These are phyloP conservation scores for Platycheirus albimanus DNA, from an alignment of 2,888 invertebrate genomes.

Conservation along the genomic window DNA sequence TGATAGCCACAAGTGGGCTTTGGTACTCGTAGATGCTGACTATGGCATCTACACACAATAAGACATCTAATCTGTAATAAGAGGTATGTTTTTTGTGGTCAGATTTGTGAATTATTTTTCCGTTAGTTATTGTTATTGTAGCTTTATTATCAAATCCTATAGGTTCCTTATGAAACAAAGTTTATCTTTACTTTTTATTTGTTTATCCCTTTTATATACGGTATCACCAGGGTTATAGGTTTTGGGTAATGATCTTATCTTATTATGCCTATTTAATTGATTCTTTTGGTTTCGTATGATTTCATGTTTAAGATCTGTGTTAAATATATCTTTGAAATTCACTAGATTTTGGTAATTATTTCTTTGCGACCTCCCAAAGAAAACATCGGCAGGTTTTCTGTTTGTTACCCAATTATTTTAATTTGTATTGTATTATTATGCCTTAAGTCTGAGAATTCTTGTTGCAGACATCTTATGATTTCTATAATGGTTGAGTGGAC, in stretches of 20 bases:
- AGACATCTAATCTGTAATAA: conserved; percentile 7
- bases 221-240: conserved; percentile 37
- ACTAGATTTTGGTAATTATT: conserved; percentile 67
- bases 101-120: conserved; percentile 16
- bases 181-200: conserved; percentile 44
- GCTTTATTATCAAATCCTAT: conserved; percentile 21
- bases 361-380: conserved; percentile 61
- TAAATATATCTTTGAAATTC: not conserved
- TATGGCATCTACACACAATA: not conserved
- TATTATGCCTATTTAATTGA: conserved; percentile 41
- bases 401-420: conserved; percentile 59
- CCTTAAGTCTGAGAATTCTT: too few relatives aligned
- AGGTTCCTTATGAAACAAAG: conserved; percentile 21
- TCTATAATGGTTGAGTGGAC: too few relatives aligned
- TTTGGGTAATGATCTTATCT: conserved; percentile 44
- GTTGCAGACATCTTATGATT: too few relatives aligned
- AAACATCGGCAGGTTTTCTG: too few relatives aligned
- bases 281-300: conserved; percentile 40
- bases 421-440: conserved; percentile 66
- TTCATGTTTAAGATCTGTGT: not conserved
- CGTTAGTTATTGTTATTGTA: conserved; percentile 18
- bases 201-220: conserved; percentile 58
- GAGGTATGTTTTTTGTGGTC: conserved; percentile 15
- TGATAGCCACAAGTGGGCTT: conserved; percentile 42
- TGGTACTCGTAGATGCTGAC: conserved; percentile 1